Base-by-base conservation (phyloP, 2,113 vertebrate species). In the Acanthisitta chloris region DNA sequence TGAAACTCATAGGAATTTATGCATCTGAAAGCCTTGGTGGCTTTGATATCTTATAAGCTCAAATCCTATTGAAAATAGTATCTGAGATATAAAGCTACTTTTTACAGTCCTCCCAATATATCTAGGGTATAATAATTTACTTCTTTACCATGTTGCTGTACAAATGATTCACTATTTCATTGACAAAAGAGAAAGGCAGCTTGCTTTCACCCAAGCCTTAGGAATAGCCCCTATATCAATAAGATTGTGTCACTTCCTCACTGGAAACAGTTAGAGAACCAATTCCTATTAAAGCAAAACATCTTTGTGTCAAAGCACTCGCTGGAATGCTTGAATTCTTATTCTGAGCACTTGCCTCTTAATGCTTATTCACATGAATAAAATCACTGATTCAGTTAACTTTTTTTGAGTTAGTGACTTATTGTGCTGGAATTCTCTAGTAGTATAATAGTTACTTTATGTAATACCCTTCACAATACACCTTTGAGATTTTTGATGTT, bases 241-340 rank as follows among this genome's bases (percentile, higher is more conserved):
- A 43, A 59, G 3, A 6, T 12, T 79, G 4, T 65, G 15, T 23
- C 36, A 61, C 26, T 72, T 55, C 17, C 10, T 79, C 0, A 0
- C 26, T 34, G 51, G 55, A 51, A 85, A 73, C 15, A 46, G 40
- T 59, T 65, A 69, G 8, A 29, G 36, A 91, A 79, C 8, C 21
- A 42, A 66, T 36, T 82, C 10, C 6, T 71, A 25, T 62, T 66
- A 45, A 91, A 82, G 13, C 1, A 80, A 83, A 89, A 38, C 3
- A 20, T 14, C 4, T 80, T 58, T 36, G 8, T 70, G 15, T 88
- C 77, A 64, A 81, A 83, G 16, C 14, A 11, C 19, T 83, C 17
- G 1, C 34, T 77, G 33, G 25, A 80, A 67, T 72, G 45, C 17
- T 55, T 46, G 42, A 66, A 66, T 54, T 52, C 12, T 43, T 31